Evolutionary conservation across 2,113 vertebrate genomes (phyloP).

Genomic region (Bubo blakistoni): DNA sequence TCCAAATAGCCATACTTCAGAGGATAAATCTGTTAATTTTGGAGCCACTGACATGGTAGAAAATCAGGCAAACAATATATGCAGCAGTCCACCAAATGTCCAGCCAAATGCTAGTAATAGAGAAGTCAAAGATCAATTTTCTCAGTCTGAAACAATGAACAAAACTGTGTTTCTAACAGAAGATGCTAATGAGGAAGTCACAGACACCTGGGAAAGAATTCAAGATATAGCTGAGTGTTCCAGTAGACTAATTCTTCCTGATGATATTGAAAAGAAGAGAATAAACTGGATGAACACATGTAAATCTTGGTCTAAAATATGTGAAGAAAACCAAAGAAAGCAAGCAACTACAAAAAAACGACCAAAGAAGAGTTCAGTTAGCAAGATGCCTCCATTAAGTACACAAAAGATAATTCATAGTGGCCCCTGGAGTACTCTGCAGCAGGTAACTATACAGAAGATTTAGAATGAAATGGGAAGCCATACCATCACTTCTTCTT

Average conservation of each 20-base stretch:
- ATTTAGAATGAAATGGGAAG: not conserved
- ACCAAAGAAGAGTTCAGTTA: slow-evolving; percentile 37
- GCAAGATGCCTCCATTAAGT: slow-evolving; percentile 73
- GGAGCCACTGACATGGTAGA: not conserved
- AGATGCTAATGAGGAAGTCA: not conserved
- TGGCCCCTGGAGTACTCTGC: slow-evolving; percentile 73
- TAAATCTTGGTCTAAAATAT: slow-evolving; percentile 81
- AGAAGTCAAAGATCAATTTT: not conserved
- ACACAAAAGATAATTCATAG: slow-evolving; percentile 70
- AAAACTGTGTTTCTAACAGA: not conserved
- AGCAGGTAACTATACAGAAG: slow-evolving; percentile 77
- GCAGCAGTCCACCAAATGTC: not conserved
- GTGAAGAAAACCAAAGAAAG: slow-evolving; percentile 74
- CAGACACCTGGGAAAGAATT: not conserved
- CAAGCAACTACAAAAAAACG: slow-evolving; percentile 47
- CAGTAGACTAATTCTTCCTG: slow-evolving; percentile 34
- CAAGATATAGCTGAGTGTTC: not conserved
- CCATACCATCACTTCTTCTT: not conserved
- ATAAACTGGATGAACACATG: slow-evolving; percentile 82
- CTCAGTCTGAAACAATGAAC: not conserved
- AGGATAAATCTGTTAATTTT: not conserved
- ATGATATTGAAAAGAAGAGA: slow-evolving; percentile 78
- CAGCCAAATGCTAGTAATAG: not conserved
- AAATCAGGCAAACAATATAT: not conserved
- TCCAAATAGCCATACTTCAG: not conserved